Percentiles rank a stretch among this genome's conserved stretches.
These are phyloP conservation scores for Pharmacophagus antenor DNA, from an alignment of 2,888 invertebrate genomes.

Conservation along the genomic window DNA sequence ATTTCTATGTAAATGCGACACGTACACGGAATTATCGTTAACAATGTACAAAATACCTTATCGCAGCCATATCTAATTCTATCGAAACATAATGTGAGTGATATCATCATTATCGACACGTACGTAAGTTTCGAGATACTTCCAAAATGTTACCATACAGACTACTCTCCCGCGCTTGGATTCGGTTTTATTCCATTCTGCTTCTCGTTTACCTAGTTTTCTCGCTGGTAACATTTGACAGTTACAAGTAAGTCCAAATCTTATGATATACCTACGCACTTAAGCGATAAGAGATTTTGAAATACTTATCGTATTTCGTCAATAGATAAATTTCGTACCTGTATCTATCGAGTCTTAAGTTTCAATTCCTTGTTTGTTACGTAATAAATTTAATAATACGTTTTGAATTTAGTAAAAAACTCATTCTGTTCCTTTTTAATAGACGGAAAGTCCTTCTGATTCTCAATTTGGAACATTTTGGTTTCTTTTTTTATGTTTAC, in stretches of 20 bases:
- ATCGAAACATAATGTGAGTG: conserved; percentile 15
- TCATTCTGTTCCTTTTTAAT: background rate
- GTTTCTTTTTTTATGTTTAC: too few relatives aligned
- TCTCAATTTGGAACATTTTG: too few relatives aligned
- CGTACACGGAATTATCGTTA: background rate
- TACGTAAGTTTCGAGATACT: conserved; percentile 20
- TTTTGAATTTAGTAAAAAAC: background rate
- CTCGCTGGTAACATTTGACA: conserved; percentile 36
- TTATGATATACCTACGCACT: conserved; percentile 17
- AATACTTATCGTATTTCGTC: conserved; percentile 15
- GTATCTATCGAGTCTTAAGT: background rate
- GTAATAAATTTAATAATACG: background rate
- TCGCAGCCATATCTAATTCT: conserved; percentile 18
- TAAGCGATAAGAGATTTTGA: conserved; percentile 23
- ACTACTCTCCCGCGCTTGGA: conserved; percentile 15
- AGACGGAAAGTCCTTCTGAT: background rate
- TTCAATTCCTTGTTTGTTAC: background rate
- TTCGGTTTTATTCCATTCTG: conserved; percentile 44
- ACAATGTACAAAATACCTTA: background rate
- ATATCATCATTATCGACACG: conserved; percentile 18
- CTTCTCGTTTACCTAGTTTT: conserved; percentile 43
- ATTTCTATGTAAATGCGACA: background rate
- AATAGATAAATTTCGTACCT: conserved; percentile 13
- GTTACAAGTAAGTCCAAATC: conserved; percentile 45
- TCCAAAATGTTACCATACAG: conserved; percentile 26